Percentiles rank a stretch among this genome's conserved stretches.
Evolutionary conservation across 2,888 invertebrate species (phyloP).

Genomic region (Coremacera marginata): DNA sequence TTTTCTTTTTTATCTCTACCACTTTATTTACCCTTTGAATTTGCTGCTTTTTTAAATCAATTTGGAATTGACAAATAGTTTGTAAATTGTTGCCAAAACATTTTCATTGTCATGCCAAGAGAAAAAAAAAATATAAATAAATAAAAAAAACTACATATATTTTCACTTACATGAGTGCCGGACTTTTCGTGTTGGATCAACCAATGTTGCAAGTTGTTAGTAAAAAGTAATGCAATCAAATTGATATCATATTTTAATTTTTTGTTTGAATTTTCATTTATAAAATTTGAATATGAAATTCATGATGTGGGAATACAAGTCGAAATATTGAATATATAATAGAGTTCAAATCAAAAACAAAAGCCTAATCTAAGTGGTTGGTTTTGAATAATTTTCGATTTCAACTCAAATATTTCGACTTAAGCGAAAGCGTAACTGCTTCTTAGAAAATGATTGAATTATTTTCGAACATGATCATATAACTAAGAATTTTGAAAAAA

Average conservation of each 20-base stretch:
- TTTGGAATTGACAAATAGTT: constrained; percentile 16
- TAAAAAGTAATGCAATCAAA: no score
- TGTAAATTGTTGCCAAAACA: constrained; percentile 13
- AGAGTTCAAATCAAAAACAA: no score
- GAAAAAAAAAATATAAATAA: neutral
- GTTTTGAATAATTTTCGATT: no score
- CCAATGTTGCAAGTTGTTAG: neutral
- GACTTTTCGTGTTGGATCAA: neutral
- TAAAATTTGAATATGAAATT: neutral
- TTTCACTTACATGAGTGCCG: neutral
- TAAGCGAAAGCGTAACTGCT: no score
- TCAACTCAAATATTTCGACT: no score
- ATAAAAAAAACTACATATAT: neutral
- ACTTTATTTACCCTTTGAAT: neutral
- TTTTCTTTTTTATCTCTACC: neutral
- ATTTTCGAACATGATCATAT: no score
- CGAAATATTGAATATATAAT: no score
- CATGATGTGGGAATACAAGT: no score
- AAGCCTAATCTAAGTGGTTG: no score
- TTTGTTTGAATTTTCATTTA: neutral
- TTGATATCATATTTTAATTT: no score
- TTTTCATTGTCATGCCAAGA: constrained; percentile 1
- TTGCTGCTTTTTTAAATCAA: constrained; percentile 1
- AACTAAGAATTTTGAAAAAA: no score
- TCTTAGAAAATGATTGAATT: no score